These are phyloP conservation scores for Calidris pygmaea DNA, from an alignment of 2,113 vertebrate species.

Conservation along the genomic window DNA sequence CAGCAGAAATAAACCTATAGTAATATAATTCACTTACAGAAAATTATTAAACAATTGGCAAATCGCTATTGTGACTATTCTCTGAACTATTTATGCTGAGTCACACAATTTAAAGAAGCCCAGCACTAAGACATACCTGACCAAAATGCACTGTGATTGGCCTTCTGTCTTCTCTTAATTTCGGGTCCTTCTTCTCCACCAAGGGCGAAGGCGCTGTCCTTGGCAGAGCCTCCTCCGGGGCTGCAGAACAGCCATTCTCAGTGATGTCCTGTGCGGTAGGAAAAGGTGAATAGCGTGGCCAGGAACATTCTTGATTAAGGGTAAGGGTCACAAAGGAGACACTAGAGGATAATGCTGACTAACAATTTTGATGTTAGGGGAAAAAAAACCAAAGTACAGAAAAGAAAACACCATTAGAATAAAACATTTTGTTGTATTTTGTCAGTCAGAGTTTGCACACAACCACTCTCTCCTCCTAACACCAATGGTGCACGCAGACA, in stretches of 20 bases:
- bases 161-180: conserved; percentile 79
- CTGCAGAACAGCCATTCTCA: conserved; percentile 85
- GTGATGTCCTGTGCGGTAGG: conserved; percentile 83
- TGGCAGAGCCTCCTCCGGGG: conserved; percentile 72
- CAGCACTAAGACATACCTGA: conserved; percentile 78
- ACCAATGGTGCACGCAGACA: neutral
- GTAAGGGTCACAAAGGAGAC: conserved; percentile 30
- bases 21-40: neutral
- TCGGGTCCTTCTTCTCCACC: conserved; percentile 78
- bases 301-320: conserved; percentile 19
- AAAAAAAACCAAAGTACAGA: neutral
- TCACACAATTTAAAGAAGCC: neutral
- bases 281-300: conserved; percentile 6
- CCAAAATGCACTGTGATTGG: conserved; percentile 93
- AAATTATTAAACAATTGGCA: neutral
- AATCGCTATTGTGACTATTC: accelerated
- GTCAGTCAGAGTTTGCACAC: neutral
- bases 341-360: conserved; percentile 40
- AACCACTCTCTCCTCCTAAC: neutral
- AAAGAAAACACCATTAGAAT: conserved; percentile 7
- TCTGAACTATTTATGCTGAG: neutral
- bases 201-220: conserved; percentile 59
- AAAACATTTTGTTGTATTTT: neutral
- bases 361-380: neutral
- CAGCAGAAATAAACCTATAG: neutral